Evolutionary conservation across 1,140 invertebrate genomes (phyloP), one percentile per base, ranked within the genome.

Genomic region (Halictus rubicundus): DNA sequence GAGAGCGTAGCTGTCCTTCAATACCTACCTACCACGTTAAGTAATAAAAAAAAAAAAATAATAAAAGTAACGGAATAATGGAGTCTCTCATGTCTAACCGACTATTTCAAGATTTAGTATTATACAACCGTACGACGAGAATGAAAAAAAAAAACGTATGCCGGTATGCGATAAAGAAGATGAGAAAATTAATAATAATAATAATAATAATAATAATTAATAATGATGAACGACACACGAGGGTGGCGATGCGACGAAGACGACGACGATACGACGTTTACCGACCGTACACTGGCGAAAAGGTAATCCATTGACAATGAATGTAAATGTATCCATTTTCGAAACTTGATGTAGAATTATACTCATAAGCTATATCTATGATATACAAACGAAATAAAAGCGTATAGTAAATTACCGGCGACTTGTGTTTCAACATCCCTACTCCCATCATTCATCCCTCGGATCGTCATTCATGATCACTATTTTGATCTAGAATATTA

Each of bases 291-390:
- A 70, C 57, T 63, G 68, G 81, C 83, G 89, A 88, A 82, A 86
- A 87, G 91, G 86, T 93, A 93, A 93, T 91, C 91, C 90, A 92
- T 91, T 93, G 92, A 92, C 92, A 93, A 93, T 93, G 91, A 93
- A 93, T 93, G 92, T 93, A 93, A 92, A 93, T 93, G 92, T 93
- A 93, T 93, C 92, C 92, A 92, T 92, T 92, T 93, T 92, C 89
- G 88, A 93, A 93, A 93, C 89, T 93, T 92, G 92, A 93, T 93
- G 92, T 93, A 93, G 92, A 93, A 93, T 92, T 93, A 93, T 93
- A 93, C 91, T 92, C 92, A 92, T 93, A 93, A 93, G 92, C 92
- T 93, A 92, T 93, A 93, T 91, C 92, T 93, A 93, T 92, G 89
- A 93, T 92, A 93, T 89, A 91, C 91, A 93, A 91, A 93, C 91